phyloP scores from a whole-genome alignment of 2,113 vertebrate genomes.

The Gallinago undulata region DNA sequence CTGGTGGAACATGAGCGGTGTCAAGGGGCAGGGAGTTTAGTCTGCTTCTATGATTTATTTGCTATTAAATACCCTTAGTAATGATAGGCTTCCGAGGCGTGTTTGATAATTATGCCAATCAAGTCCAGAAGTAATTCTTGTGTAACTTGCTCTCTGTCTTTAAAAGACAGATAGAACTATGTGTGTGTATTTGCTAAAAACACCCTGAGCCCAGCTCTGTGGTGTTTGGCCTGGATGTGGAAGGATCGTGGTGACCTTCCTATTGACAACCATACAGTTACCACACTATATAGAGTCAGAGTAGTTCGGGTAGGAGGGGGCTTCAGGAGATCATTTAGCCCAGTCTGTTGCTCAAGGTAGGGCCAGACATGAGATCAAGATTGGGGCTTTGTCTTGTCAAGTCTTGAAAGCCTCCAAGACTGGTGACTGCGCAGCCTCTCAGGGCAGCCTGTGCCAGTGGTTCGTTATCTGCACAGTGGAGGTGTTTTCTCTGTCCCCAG shows the following conservation, averaged over 20 bases:
- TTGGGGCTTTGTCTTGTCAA: background rate
- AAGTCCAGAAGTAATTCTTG: background rate
- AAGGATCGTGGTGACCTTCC: background rate
- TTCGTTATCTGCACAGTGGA: background rate
- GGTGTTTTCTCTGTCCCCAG: background rate
- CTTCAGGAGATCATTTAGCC: background rate
- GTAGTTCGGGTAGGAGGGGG: background rate
- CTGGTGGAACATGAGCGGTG: background rate
- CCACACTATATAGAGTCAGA: background rate
- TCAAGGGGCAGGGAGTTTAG: background rate
- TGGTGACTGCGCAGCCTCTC: background rate
- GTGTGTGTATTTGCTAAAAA: background rate
- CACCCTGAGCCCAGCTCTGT: background rate
- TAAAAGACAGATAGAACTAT: background rate
- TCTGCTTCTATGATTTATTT: constrained; percentile 15
- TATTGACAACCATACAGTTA: background rate
- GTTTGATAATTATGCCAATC: background rate
- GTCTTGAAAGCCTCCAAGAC: background rate
- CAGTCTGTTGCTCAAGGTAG: background rate
- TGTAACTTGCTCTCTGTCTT: background rate
- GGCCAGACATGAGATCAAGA: background rate
- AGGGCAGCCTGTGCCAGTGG: background rate
- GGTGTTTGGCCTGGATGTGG: background rate
- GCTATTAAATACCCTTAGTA: constrained; percentile 19
- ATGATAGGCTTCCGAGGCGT: background rate